These are phyloP conservation scores for Simalia tracyae DNA, from an alignment of 2,797 vertebrate species.

Conservation along the genomic window DNA sequence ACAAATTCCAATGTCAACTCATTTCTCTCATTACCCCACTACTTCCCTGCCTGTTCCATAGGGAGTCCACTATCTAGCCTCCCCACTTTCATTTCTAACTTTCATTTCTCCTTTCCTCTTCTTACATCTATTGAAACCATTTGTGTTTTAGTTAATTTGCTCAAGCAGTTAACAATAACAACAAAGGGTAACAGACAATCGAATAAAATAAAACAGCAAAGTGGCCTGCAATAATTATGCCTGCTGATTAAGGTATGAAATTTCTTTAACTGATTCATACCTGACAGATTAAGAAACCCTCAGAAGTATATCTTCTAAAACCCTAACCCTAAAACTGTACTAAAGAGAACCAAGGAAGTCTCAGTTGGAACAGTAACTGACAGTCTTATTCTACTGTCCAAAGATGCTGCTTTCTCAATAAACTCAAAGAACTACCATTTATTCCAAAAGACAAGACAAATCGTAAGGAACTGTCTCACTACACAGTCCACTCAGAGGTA, in stretches of 20 bases:
- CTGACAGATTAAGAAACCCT: neutral
- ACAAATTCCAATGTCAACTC: neutral
- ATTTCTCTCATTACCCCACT: neutral
- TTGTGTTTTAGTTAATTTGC: neutral
- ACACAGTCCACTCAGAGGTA: neutral
- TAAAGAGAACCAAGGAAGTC: neutral
- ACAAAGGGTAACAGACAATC: neutral
- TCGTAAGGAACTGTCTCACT: neutral
- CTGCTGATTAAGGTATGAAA: neutral
- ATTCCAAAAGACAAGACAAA: neutral
- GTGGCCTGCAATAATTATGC: neutral
- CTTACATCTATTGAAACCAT: neutral
- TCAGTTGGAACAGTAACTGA: neutral
- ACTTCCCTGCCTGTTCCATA: neutral
- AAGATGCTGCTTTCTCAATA: neutral
- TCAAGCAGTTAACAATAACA: neutral
- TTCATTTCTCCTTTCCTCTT: neutral
- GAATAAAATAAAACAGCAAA: neutral
- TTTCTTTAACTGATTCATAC: neutral
- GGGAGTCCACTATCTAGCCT: neutral
- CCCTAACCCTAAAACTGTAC: neutral
- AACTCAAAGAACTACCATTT: neutral
- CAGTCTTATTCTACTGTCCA: neutral
- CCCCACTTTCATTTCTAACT: neutral
- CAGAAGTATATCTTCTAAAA: neutral